phyloP scores from a whole-genome alignment of 1,140 invertebrate genomes.

The Drosophila willistoni region DNA sequence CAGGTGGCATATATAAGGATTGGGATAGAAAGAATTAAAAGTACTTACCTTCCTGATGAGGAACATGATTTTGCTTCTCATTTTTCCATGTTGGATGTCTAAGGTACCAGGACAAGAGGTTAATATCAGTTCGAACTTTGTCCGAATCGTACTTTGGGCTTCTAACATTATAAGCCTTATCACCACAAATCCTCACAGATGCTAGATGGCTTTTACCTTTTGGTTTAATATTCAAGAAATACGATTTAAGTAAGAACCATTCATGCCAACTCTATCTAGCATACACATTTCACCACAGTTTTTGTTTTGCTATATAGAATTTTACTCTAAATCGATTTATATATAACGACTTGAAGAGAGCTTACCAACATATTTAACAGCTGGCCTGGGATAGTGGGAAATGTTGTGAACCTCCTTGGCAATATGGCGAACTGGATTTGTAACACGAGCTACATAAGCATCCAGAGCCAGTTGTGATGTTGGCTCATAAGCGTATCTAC shows the following conservation, averaged over 20 bases:
- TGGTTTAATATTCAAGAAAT: conserved; percentile 82
- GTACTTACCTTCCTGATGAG: conserved; percentile 76
- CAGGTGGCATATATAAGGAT: conserved; percentile 54
- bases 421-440: conserved; percentile 78
- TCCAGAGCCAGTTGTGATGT: conserved; percentile 72
- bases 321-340: neutral
- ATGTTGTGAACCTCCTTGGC: conserved; percentile 80
- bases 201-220: conserved; percentile 89
- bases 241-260: conserved; percentile 75
- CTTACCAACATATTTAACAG: conserved; percentile 81
- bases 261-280: conserved; percentile 42
- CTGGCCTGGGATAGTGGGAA: conserved; percentile 70
- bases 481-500: conserved; percentile 66
- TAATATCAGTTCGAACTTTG: conserved; percentile 87
- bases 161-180: conserved; percentile 89
- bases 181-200: conserved; percentile 90
- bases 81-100: conserved; percentile 86
- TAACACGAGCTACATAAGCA: conserved; percentile 76
- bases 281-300: conserved; percentile 37
- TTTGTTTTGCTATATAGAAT: conserved; percentile 26
- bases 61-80: conserved; percentile 58
- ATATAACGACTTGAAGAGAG: conserved; percentile 14
- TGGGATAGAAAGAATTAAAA: conserved; percentile 23
- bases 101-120: conserved; percentile 89
- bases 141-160: conserved; percentile 84